These are phyloP conservation scores for Diacarnus erythraeanus DNA, from an alignment of 37 sponge, comb jelly and placozoan species.

Conservation along the genomic window DNA sequence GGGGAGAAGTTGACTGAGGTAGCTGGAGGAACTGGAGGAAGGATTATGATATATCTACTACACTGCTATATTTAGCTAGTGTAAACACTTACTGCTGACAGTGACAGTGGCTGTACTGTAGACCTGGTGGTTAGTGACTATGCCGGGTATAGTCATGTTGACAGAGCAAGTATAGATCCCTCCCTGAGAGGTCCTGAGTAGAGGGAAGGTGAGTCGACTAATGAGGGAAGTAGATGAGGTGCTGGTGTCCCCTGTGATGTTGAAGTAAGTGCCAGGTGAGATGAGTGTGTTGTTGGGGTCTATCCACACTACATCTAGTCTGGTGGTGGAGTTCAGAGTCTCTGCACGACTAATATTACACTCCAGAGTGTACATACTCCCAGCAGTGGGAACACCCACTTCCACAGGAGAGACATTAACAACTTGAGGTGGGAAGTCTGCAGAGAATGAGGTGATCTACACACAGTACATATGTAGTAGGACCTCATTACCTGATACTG, in stretches of 20 bases:
- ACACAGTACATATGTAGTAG: background rate
- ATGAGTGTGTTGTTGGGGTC: background rate
- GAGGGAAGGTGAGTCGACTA: background rate
- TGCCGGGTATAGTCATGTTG: slow-evolving; percentile 11
- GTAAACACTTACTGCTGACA: slow-evolving; percentile 10
- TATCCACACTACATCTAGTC: slow-evolving; percentile 4
- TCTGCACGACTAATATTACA: background rate
- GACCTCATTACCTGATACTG: background rate
- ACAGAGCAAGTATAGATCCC: slow-evolving; percentile 1
- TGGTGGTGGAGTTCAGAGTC: background rate
- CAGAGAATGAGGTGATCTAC: background rate
- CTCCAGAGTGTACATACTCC: background rate
- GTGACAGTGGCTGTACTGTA: background rate
- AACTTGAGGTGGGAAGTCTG: slow-evolving; percentile 12
- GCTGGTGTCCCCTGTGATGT: background rate
- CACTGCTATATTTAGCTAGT: background rate
- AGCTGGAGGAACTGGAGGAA: slow-evolving; percentile 9
- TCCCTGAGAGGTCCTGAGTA: slow-evolving; percentile 9
- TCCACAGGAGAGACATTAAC: background rate
- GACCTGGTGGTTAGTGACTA: background rate
- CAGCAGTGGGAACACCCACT: slow-evolving; percentile 19
- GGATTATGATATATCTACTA: background rate
- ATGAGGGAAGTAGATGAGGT: background rate
- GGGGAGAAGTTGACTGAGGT: background rate
- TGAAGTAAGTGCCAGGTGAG: background rate